Base-by-base conservation (phyloP, 2,888 invertebrate genomes). In the Hyles lineata region DNA sequence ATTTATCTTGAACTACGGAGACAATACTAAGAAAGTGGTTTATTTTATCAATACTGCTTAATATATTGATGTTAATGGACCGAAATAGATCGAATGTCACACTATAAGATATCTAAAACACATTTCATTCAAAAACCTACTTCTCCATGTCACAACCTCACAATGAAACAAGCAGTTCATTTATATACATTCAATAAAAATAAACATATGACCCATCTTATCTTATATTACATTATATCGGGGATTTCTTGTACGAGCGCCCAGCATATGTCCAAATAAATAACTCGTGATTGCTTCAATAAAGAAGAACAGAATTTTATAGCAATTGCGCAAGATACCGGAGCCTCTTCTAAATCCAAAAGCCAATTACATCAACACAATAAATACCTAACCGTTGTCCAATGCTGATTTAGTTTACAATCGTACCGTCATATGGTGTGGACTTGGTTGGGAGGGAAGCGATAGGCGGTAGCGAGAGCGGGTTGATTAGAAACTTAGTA, bases 381-480 rank as follows among this genome's bases (percentile, higher is more conserved):
- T 74, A 78, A 76, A 77, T 76, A 76, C 74, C 75, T 76, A 77
- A 76, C 73, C 70, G 78, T 77, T 77, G 74, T 76, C 74, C 74
- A 70, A 73, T 73, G 70, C 70, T 70, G 73, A 73, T 70, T 73
- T 73, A 73, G 73, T 74, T 74, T 74, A 74, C 74, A 74, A 72
- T 74, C 74, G 72, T 72, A 63, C 43, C 63, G 43, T 72, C 25
- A 29, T 55, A 62, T 15, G 62, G 61, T 23, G 62, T 62, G 52
- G 32, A 32, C 50, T 58, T 25, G 29, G 58, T 43, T 21, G 21
- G 17, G 2, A 35, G 23, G 17, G 58, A 23, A 72, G 58, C 19
- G 35, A 67, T 43, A 67, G 55, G 72, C 72, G 63, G 55, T 21
- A 35, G 72, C 72, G 72, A 32, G 50, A 67, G 67, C 67, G 67